Evolutionary conservation across 2,797 vertebrate species (phyloP).

Genomic region (Hyperoplus lanceolatus): DNA sequence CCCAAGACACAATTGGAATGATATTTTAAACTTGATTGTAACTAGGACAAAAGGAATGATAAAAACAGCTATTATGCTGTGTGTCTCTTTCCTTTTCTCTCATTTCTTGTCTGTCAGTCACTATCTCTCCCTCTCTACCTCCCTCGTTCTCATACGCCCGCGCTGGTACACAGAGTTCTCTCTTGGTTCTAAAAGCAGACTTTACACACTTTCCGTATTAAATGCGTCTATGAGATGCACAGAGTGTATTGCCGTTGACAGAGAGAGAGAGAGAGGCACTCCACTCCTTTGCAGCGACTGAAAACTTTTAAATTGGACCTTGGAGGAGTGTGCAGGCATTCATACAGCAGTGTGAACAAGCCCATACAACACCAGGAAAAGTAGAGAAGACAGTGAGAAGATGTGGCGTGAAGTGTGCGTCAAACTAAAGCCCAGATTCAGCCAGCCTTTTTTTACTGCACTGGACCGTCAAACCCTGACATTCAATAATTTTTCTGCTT

Average conservation of each 20-base stretch:
- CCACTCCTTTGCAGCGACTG: slow-evolving; percentile 30
- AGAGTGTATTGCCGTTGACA: slow-evolving; percentile 52
- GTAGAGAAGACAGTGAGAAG: slow-evolving; percentile 71
- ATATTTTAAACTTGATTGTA: slow-evolving; percentile 55
- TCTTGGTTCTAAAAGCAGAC: slow-evolving; percentile 48
- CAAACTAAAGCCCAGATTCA: slow-evolving; percentile 83
- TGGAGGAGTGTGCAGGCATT: slow-evolving; percentile 58
- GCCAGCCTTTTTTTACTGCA: slow-evolving; percentile 40
- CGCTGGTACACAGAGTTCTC: slow-evolving; percentile 46
- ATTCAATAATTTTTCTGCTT: slow-evolving; percentile 38
- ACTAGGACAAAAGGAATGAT: slow-evolving; percentile 50
- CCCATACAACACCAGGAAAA: slow-evolving; percentile 49
- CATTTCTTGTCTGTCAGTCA: slow-evolving; percentile 26
- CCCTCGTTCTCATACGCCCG: slow-evolving; percentile 37
- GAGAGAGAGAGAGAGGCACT: slow-evolving; percentile 48
- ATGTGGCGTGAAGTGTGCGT: slow-evolving; percentile 75
- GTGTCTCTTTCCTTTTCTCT: slow-evolving; percentile 35
- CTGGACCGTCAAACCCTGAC: slow-evolving; percentile 46
- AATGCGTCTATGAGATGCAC: slow-evolving; percentile 47
- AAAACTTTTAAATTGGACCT: slow-evolving; percentile 57
- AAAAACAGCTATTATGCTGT: slow-evolving; percentile 51
- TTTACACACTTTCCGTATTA: slow-evolving; percentile 46
- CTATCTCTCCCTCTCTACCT: slow-evolving; percentile 13
- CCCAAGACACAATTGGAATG: slow-evolving; percentile 43
- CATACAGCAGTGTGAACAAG: slow-evolving; percentile 65